Evolutionary conservation across 2,113 vertebrate genomes (phyloP).

Genomic region (Trochalopteron elliotii): DNA sequence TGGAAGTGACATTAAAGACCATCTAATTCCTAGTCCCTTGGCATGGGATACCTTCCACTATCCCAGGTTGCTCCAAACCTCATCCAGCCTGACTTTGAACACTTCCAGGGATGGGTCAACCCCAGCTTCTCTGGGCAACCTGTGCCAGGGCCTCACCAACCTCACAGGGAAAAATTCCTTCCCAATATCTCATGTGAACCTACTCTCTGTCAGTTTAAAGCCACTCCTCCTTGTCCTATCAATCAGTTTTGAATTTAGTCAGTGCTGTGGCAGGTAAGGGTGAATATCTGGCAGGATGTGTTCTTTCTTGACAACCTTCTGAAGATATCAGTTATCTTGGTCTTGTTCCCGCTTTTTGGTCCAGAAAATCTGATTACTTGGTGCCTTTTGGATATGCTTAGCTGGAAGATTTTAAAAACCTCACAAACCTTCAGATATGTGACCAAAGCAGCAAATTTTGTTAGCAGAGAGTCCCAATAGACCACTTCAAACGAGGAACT

Average conservation of each 20-base stretch:
- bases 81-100: fast-evolving
- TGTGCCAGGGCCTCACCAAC: neutral
- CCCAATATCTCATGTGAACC: neutral
- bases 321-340: neutral
- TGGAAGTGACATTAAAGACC: neutral
- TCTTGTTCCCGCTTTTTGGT: neutral
- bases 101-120: neutral
- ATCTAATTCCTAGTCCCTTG: neutral
- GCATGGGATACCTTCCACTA: neutral
- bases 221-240: neutral
- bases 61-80: neutral
- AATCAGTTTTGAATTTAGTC: neutral
- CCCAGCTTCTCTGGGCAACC: neutral
- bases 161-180: neutral
- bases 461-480: neutral
- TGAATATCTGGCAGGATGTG: neutral
- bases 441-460: neutral
- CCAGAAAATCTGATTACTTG: neutral
- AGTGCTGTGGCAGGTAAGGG: neutral
- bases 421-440: neutral
- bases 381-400: neutral
- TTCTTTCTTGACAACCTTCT: neutral
- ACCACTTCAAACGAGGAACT: neutral
- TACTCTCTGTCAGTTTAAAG: neutral
- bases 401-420: neutral